phyloP scores from a whole-genome alignment of 2,888 invertebrate species.

The Cheiracanthium punctorium region DNA sequence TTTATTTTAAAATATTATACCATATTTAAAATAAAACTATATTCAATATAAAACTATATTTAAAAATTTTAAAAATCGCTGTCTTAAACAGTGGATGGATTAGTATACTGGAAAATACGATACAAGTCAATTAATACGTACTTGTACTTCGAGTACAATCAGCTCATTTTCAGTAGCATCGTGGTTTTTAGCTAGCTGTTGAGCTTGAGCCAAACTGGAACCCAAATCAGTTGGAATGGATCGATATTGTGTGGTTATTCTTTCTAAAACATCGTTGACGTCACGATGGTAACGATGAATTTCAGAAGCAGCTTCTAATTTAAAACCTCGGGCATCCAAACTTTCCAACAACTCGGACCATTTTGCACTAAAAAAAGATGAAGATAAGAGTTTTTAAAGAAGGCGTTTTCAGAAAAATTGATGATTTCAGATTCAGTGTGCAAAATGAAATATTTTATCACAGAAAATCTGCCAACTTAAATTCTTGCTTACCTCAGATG shows the following conservation, averaged over 20 bases:
- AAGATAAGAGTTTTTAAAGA: neutral
- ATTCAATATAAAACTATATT: no score
- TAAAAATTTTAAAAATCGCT: no score
- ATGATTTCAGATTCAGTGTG: no score
- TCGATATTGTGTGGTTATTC: constrained; percentile 92
- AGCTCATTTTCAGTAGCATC: constrained; percentile 95
- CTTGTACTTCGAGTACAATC: constrained; percentile 89
- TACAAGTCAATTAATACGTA: no score
- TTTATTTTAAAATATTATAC: no score
- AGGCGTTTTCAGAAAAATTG: neutral
- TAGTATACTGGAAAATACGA: no score
- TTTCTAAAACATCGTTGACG: constrained; percentile 90
- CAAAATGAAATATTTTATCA: no score
- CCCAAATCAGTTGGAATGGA: constrained; percentile 86
- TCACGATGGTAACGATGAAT: constrained; percentile 98
- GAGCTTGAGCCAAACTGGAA: constrained; percentile 89
- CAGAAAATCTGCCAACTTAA: no score
- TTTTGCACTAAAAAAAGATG: constrained; percentile 55
- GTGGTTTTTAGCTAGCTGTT: constrained; percentile 88
- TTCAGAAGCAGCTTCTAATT: constrained; percentile 94
- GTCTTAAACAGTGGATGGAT: no score
- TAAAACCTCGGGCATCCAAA: constrained; percentile 90
- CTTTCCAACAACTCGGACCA: constrained; percentile 93
- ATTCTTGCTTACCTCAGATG: constrained; percentile 80
- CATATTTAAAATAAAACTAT: no score